A percentile compares a stretch with the other conserved stretches of the same genome.
Conservation (phyloP, 2,797 vertebrate genomes). For the Peromyscus attwateri region DNA sequence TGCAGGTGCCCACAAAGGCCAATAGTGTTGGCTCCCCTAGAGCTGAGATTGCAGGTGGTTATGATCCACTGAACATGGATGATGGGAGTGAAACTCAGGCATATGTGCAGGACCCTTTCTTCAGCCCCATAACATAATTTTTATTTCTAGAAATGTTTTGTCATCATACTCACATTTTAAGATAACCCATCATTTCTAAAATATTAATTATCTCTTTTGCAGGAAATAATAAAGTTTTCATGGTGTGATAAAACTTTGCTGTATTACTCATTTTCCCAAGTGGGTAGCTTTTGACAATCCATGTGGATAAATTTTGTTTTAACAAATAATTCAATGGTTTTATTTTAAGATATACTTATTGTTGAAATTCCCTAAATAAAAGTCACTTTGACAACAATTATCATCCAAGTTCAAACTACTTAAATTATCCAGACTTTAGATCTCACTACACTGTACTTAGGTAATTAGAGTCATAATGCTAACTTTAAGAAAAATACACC, state of each 20-base stretch:
- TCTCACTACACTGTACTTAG: not conserved
- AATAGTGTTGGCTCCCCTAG: not conserved
- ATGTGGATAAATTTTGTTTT: not conserved
- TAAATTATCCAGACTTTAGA: not conserved
- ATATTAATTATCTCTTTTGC: slow-evolving; percentile 6
- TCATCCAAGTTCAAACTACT: not conserved
- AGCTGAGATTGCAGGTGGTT: not conserved
- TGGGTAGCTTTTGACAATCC: not conserved
- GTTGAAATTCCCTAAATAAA: slow-evolving; percentile 1
- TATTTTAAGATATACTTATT: not conserved
- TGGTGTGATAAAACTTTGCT: not conserved
- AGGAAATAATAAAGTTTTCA: not conserved
- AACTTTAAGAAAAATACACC: slow-evolving; percentile 4
- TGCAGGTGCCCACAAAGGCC: no score
- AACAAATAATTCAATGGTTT: not conserved
- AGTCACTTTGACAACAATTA: not conserved
- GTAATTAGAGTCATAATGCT: slow-evolving; percentile 1
- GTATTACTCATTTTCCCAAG: not conserved
- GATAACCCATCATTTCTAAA: not conserved
- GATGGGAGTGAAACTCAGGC: not conserved
- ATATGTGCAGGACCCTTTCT: not conserved
- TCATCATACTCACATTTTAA: not conserved
- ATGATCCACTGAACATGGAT: no score
- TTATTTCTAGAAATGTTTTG: not conserved
- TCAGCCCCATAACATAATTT: not conserved